A percentile compares a stretch with the other conserved stretches of the same genome.
Evolutionary conservation across 2,113 vertebrate species (phyloP).

Genomic region (Rousettus leschenaultii): DNA sequence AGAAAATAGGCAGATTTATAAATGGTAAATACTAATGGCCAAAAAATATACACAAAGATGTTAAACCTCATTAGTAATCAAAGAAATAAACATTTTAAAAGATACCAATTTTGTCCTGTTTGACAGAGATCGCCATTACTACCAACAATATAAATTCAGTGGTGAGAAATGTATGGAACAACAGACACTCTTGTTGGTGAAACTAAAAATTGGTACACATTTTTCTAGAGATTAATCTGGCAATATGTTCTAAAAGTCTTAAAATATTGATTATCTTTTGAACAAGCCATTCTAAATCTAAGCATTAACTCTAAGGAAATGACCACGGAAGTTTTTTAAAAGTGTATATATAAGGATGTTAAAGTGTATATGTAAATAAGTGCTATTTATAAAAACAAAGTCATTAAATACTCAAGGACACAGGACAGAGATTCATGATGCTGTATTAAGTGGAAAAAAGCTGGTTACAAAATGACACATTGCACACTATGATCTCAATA

Average conservation of each 20-base stretch:
- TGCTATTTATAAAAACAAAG: background rate
- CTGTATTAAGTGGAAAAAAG: background rate
- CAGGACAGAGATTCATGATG: background rate
- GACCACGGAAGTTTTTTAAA: background rate
- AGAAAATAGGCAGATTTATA: constrained; percentile 12
- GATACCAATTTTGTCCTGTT: background rate
- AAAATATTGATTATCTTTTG: background rate
- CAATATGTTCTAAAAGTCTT: background rate
- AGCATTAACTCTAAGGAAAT: background rate
- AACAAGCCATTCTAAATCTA: background rate
- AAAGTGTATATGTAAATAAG: background rate
- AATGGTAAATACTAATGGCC: background rate
- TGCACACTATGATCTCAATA: background rate
- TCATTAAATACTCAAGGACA: background rate
- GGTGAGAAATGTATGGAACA: background rate
- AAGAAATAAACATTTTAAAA: constrained; percentile 20
- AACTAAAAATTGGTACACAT: constrained; percentile 5
- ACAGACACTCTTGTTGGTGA: background rate
- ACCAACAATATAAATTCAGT: background rate
- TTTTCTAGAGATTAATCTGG: background rate
- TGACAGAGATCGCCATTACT: background rate
- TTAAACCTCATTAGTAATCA: background rate
- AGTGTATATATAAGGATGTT: background rate
- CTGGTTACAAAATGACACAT: constrained; percentile 7
- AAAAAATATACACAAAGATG: background rate